These are phyloP conservation scores for Harlomillsia oculata DNA, from an alignment of 1,140 invertebrate species.

Conservation along the genomic window DNA sequence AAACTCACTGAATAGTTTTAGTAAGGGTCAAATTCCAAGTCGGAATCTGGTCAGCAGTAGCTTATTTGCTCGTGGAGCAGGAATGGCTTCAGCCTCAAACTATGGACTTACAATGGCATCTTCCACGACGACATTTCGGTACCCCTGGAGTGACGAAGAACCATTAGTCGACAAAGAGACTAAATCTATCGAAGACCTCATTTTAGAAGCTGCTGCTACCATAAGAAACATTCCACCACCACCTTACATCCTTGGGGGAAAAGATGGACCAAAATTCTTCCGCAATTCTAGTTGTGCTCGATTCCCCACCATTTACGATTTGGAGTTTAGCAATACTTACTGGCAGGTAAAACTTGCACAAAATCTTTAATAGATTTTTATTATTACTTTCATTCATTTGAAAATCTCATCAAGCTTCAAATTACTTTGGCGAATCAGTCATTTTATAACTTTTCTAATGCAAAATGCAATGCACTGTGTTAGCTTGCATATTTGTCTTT, in stretches of 20 bases:
- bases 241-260: constrained; percentile 39
- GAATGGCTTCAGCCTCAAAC: constrained; percentile 1
- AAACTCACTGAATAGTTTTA: neutral
- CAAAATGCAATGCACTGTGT: too few species aligned
- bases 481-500: neutral
- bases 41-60: constrained; percentile 1
- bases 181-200: constrained; percentile 59
- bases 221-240: constrained; percentile 35
- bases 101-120: constrained; percentile 14
- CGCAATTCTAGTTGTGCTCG: constrained; percentile 64
- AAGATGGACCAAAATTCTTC: constrained; percentile 56
- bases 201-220: constrained; percentile 55
- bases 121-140: constrained; percentile 22
- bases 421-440: too few species aligned
- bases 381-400: neutral
- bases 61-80: neutral
- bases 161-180: constrained; percentile 57
- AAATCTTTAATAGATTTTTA: neutral
- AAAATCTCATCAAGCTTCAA: neutral
- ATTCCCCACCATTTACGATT: constrained; percentile 74
- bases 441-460: too few species aligned
- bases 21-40: neutral
- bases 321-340: constrained; percentile 85
- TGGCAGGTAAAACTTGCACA: constrained; percentile 50
- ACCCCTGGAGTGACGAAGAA: constrained; percentile 38